A percentile compares a stretch with the other conserved stretches of the same genome.
Conservation (phyloP, 1,140 invertebrate species). For the Samia ricini region DNA sequence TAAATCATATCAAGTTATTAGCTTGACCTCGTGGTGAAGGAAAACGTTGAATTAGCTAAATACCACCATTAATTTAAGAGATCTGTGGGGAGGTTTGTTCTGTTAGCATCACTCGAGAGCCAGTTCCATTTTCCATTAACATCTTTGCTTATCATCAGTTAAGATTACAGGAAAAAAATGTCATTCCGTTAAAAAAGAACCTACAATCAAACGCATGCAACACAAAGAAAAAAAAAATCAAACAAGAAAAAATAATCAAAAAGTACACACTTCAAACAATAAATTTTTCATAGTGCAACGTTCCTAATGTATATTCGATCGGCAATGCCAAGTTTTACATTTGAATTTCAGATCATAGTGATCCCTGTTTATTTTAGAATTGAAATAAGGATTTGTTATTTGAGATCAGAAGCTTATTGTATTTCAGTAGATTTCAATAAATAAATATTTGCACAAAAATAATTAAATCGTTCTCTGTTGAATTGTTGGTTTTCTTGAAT, state of each 20-base stretch:
- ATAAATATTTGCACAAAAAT: not conserved
- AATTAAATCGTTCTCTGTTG: not conserved
- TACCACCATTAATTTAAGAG: too few species aligned
- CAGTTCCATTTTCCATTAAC: too few species aligned
- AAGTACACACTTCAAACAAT: not conserved
- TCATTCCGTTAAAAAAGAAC: not conserved
- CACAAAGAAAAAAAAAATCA: too few species aligned
- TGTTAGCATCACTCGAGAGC: too few species aligned
- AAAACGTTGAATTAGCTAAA: too few species aligned
- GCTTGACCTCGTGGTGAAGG: too few species aligned
- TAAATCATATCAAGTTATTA: too few species aligned
- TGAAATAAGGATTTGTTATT: constrained; percentile 19
- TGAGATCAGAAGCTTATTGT: constrained; percentile 9
- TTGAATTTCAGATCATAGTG: constrained; percentile 24
- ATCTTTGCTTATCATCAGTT: not conserved
- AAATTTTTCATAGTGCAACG: constrained; percentile 10
- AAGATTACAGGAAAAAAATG: not conserved
- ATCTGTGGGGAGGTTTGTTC: too few species aligned
- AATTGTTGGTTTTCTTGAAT: too few species aligned
- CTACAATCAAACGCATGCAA: not conserved
- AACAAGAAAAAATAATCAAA: too few species aligned
- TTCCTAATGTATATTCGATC: constrained; percentile 12
- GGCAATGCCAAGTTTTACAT: constrained; percentile 20
- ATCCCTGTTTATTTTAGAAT: constrained; percentile 16
- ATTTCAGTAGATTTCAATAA: not conserved